Evolutionary conservation across 2,888 invertebrate species (phyloP).

Genomic region (Amblyjoppa fuscipennis): DNA sequence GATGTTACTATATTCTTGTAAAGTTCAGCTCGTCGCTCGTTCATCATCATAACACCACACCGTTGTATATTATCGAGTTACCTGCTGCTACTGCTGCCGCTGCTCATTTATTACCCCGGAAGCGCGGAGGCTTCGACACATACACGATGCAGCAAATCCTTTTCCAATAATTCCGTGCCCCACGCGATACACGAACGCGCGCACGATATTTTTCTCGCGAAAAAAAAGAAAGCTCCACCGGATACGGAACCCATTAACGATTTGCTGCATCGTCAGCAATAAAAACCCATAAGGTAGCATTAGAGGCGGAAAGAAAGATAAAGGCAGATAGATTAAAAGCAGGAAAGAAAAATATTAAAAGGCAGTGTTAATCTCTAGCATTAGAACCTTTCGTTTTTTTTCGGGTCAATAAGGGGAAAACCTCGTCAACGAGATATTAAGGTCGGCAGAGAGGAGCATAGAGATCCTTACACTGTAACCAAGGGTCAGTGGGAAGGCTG

Average conservation of each 20-base stretch:
- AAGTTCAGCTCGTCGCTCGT: conserved; percentile 6
- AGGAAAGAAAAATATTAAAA: conserved; percentile 40
- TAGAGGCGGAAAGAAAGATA: conserved; percentile 15
- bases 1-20: conserved; percentile 1
- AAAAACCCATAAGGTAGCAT: conserved; percentile 18
- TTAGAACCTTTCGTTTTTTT: conserved; percentile 55
- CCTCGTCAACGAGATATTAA: conserved; percentile 66
- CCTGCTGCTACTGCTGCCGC: conserved; percentile 5
- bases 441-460: conserved; percentile 78
- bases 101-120: conserved; percentile 17
- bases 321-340: conserved; percentile 39
- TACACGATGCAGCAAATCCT: conserved; percentile 27
- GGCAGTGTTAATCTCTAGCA: conserved; percentile 28
- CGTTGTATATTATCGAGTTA: conserved; percentile 15
- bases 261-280: conserved; percentile 31
- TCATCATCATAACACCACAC: neutral
- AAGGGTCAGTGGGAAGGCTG: conserved; percentile 86
- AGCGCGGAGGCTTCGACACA: conserved; percentile 15
- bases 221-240: neutral
- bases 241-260: neutral
- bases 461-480: conserved; percentile 86
- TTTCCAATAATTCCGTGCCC: conserved; percentile 5
- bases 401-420: conserved; percentile 47
- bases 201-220: neutral
- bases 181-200: neutral